Percentiles rank a stretch among this genome's conserved stretches.
Evolutionary conservation across 2,888 invertebrate species (phyloP).

Genomic region (Drosophila dives): DNA sequence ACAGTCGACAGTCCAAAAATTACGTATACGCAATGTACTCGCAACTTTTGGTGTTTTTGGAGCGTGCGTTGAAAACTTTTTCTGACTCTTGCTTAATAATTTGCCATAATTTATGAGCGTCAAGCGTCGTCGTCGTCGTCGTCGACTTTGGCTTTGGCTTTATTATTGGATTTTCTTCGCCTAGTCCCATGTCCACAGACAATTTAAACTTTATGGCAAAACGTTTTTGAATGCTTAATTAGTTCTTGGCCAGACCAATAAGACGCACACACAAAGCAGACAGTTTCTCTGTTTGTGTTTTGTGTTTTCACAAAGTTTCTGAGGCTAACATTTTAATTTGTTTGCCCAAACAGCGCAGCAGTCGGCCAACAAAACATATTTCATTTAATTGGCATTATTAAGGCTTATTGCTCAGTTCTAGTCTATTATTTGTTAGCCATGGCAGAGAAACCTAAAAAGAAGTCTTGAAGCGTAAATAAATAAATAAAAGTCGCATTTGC

Average conservation of each 20-base stretch:
- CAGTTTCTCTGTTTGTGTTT: constrained; percentile 22
- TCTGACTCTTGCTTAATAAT: constrained; percentile 70
- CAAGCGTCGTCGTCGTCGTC: constrained; percentile 31
- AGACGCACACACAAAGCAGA: constrained; percentile 24
- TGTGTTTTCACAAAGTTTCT: constrained; percentile 20
- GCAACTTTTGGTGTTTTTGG: constrained; percentile 37
- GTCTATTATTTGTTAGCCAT: constrained; percentile 28
- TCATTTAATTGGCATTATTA: constrained; percentile 58
- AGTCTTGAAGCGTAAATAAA: neutral
- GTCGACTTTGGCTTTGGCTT: constrained; percentile 40
- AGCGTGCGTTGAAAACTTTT: constrained; percentile 59
- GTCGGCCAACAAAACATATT: constrained; percentile 52
- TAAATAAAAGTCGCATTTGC: neutral
- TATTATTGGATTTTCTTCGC: constrained; percentile 62
- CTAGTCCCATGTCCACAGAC: constrained; percentile 45
- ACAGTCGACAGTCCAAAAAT: constrained; percentile 22
- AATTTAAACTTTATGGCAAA: constrained; percentile 73
- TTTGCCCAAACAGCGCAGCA: constrained; percentile 39
- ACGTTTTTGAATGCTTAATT: constrained; percentile 80
- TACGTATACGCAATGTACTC: constrained; percentile 55
- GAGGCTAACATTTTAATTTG: constrained; percentile 70
- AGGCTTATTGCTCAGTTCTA: constrained; percentile 42
- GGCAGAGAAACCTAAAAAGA: neutral
- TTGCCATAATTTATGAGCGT: constrained; percentile 71
- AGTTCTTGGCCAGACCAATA: constrained; percentile 53